Base-by-base conservation (phyloP, 2,113 vertebrate genomes). In the Macrotus californicus region DNA sequence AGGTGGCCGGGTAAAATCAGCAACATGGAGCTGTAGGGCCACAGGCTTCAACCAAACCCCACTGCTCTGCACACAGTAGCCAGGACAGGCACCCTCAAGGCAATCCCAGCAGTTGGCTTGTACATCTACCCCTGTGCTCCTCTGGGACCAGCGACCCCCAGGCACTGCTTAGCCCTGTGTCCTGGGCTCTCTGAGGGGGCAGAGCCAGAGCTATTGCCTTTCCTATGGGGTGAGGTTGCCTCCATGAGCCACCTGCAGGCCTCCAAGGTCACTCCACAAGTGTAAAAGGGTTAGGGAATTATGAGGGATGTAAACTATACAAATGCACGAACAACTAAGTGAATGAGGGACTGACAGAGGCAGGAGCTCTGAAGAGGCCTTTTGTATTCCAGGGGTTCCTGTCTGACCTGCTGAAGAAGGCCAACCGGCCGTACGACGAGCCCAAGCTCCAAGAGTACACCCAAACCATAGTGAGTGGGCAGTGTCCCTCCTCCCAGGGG, bases 401-500 rank as follows among this genome's bases (percentile, higher is more conserved):
- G 96, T 99, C 99, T 0, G 99, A 99, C 97, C 98, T 99, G 97
- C 98, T 99, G 98, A 99, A 99, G 98, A 99, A 99, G 97, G 99
- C 99, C 0, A 99, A 99, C 98, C 98, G 99, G 95, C 98, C 98
- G n/a, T 99, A 99, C 0, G 99, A 99, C 0, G 99, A 99, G 75
- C 98, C 99, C 97, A 99, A 99, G 98, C 99, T 99, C 93, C 98
- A 98, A 22, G 99, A 99, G 96, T 99, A 99, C 97, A 99, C 99
- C 0, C 98, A 99, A 95, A 99, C 99, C 56, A 99, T 99, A 22
- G 99, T 99, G 97, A 99, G 99, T 96, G 89, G 67, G 13, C 26
- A 4, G 6, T 0, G 21, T 11, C 31, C 50, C 29, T 50, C 8
- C 69, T 7, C 29, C n/a, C 34, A 1, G 64, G 67, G 56, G 34